These are phyloP conservation scores for Ailurus styani DNA, from an alignment of 2,113 vertebrate species.

Conservation along the genomic window DNA sequence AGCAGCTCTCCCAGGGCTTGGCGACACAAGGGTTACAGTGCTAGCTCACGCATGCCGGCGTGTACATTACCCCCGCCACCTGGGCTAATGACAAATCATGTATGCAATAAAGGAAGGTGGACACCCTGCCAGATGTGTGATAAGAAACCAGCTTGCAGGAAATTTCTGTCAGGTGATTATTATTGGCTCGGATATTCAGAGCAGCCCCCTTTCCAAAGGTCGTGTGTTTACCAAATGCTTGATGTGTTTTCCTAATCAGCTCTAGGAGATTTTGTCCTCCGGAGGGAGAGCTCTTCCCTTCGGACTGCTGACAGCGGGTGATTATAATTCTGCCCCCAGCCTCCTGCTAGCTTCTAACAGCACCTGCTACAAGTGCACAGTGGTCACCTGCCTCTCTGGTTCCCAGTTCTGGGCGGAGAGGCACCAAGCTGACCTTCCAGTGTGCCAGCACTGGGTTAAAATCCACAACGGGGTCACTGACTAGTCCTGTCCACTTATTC, in stretches of 20 bases:
- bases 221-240: background rate
- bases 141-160: background rate
- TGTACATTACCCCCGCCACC: accelerated
- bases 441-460: background rate
- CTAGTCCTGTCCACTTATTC: background rate
- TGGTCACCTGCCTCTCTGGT: background rate
- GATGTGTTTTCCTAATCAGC: background rate
- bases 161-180: background rate
- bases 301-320: background rate
- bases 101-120: background rate
- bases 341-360: background rate
- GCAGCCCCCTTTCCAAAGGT: background rate
- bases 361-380: background rate
- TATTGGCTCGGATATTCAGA: background rate
- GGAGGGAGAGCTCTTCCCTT: background rate
- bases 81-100: background rate
- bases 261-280: background rate
- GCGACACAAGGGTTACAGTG: background rate
- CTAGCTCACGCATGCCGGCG: background rate
- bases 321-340: background rate
- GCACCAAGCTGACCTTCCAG: too few species aligned
- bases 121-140: background rate
- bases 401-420: background rate
- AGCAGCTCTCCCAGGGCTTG: background rate
- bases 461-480: background rate